Conservation (phyloP, 2,113 vertebrate genomes). For the Ictalurus furcatus region DNA sequence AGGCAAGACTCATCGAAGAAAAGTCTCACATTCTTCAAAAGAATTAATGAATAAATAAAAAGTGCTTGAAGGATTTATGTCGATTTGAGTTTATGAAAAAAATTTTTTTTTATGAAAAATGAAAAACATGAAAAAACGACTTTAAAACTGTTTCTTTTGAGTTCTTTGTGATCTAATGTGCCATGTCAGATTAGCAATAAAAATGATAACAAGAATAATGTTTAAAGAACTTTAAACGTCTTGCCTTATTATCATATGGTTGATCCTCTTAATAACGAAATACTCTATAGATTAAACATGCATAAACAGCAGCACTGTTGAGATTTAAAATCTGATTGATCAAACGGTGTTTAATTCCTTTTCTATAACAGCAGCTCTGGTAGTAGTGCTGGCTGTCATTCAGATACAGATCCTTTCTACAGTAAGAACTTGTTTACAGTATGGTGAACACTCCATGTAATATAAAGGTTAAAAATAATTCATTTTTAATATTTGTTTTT, state of each 20-base stretch:
- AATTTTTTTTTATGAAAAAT: background rate
- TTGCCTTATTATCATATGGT: background rate
- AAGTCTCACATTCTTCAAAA: slow-evolving; percentile 2
- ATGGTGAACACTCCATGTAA: too few species aligned
- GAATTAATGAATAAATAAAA: slow-evolving; percentile 22
- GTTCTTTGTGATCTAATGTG: background rate
- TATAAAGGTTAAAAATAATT: too few species aligned
- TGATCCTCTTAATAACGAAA: background rate
- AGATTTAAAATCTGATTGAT: background rate
- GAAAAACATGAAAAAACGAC: background rate
- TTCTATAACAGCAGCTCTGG: too few species aligned
- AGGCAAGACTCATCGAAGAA: slow-evolving; percentile 29
- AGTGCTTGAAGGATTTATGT: slow-evolving; percentile 16
- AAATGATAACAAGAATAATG: background rate
- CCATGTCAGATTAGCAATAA: background rate
- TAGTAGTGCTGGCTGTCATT: background rate
- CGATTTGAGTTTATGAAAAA: background rate
- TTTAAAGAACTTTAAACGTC: background rate
- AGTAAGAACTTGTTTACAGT: background rate
- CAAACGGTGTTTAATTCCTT: background rate
- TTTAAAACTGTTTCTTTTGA: background rate
- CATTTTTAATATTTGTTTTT: background rate
- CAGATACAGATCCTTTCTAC: background rate
- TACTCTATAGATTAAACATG: background rate
- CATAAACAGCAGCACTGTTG: too few species aligned